phyloP scores from a whole-genome alignment of 92 coral and sea anemone species.

The Palythoa grandiflora region DNA sequence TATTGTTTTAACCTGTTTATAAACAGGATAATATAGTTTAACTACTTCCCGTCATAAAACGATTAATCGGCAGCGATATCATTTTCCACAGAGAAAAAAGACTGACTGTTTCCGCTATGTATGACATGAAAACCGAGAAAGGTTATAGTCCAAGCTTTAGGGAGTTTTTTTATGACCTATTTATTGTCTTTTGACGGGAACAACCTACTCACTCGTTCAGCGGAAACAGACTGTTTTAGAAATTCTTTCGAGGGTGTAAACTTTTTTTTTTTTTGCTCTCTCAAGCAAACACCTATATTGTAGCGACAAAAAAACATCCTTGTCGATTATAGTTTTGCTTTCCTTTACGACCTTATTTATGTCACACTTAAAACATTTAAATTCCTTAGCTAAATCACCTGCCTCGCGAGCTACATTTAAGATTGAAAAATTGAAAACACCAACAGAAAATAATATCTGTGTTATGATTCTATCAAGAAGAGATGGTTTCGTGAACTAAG shows the following conservation, averaged over 20 bases:
- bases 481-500: background rate
- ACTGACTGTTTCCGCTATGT: background rate
- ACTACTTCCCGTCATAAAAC: slow-evolving; percentile 7
- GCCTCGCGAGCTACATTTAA: background rate
- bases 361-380: background rate
- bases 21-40: slow-evolving; percentile 5
- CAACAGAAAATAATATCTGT: background rate
- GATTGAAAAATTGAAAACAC: background rate
- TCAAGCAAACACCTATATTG: background rate
- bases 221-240: background rate
- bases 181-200: background rate
- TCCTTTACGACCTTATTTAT: background rate
- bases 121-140: background rate
- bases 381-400: background rate
- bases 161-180: background rate
- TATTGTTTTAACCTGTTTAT: background rate
- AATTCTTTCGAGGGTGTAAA: background rate
- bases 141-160: background rate
- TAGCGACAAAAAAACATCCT: background rate
- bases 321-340: background rate
- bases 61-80: background rate
- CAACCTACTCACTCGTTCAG: background rate
- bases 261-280: background rate
- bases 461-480: background rate
- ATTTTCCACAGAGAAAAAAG: background rate